Base-by-base conservation (phyloP, 2,888 invertebrate species). In the Netelia fuscicornis region DNA sequence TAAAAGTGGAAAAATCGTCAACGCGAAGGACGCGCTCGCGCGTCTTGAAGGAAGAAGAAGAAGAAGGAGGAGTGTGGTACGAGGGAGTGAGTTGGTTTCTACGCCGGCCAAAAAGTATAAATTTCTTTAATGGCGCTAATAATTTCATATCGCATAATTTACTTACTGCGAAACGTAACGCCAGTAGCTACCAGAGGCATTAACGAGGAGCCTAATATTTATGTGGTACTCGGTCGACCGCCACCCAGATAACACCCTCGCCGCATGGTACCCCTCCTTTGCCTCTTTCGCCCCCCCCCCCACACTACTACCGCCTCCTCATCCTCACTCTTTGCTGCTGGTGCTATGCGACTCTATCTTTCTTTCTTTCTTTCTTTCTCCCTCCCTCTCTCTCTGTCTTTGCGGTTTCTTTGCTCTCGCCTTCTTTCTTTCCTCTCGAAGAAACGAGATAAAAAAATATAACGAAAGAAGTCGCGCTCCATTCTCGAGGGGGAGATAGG, bases 131-230 rank as follows among this genome's bases (percentile, higher is more conserved):
- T 93, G 93, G 92, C 90, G 92, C 93, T 93, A 93, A 93, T 93
- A 93, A 94, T 94, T 94, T 93, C 93, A 93, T 93, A 94, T 93
- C 93, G 93, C 93, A 91, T 94, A 94, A 94, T 94, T 94, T 93
- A 94, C 93, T 94, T 93, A 94, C 93, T 93, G 93, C 92, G 93
- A 93, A 94, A 94, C 93, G 93, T 93, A 94, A 94, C 93, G 93
- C 93, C 92, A 92, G 93, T 93, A 93, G 93, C 93, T 93, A 92
- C 91, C 92, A 90, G 90, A 92, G 90, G 93, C 93, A 94, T 94
- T 94, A 94, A 94, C 93, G 93, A 93, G 93, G 92, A 93, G 92
- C 91, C 93, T 93, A 93, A 94, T 94, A 94, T 94, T 94, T 93
- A 93, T 94, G 93, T 93, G 92, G 90, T 91, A 91, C 92, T 92